A percentile compares a stretch with the other conserved stretches of the same genome.
phyloP scores from a whole-genome alignment of 2,797 vertebrate genomes.

The Thamnophis elegans region DNA sequence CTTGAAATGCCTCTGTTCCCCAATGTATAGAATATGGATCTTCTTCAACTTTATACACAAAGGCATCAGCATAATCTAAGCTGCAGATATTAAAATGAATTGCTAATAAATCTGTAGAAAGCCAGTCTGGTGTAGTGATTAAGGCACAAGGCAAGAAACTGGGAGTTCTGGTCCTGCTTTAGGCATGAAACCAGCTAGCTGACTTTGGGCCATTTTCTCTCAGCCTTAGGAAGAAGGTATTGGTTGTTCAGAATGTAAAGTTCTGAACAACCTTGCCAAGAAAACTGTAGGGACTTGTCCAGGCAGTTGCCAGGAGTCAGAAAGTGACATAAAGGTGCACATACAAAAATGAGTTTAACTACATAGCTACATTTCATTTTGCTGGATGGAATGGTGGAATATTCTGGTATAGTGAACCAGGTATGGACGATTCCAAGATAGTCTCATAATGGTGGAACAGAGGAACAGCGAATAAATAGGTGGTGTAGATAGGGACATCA shows the following conservation, averaged over 20 bases:
- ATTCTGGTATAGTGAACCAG: background rate
- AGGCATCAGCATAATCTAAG: background rate
- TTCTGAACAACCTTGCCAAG: background rate
- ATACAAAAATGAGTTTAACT: background rate
- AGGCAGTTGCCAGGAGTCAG: background rate
- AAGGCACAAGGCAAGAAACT: background rate
- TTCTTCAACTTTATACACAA: background rate
- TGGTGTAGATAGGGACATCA: background rate
- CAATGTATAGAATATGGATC: background rate
- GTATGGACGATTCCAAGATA: background rate
- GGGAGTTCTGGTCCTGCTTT: background rate
- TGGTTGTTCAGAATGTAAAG: background rate
- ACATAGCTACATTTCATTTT: background rate
- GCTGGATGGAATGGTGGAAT: background rate
- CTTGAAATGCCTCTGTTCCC: background rate
- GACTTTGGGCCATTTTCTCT: background rate
- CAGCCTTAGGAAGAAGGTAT: background rate
- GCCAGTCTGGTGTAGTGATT: background rate
- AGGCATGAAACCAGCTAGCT: background rate
- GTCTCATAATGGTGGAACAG: background rate
- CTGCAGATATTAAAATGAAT: background rate
- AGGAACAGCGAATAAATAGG: too few relatives aligned
- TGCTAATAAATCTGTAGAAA: background rate
- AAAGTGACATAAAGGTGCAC: background rate
- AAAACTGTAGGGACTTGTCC: background rate